These are phyloP conservation scores for Drosophila kohkoa DNA, from an alignment of 1,140 invertebrate genomes.

Conservation along the genomic window DNA sequence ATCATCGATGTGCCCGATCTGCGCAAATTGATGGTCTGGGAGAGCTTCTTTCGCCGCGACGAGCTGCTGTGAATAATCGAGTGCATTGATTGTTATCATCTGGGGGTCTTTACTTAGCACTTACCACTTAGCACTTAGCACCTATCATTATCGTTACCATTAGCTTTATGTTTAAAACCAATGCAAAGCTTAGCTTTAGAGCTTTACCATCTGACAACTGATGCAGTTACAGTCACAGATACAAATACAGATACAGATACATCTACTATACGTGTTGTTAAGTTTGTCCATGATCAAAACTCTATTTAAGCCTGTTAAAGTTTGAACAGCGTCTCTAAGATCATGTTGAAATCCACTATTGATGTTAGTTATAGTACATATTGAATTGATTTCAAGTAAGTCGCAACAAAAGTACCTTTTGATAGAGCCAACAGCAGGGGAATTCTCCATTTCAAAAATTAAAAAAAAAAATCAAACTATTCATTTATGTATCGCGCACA, in stretches of 20 bases:
- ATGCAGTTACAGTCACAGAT: conserved; percentile 17
- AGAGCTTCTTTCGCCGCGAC: conserved; percentile 77
- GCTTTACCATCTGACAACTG: conserved; percentile 10
- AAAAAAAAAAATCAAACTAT: neutral
- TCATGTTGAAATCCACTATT: conserved; percentile 21
- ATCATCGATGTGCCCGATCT: conserved; percentile 84
- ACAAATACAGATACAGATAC: conserved; percentile 26
- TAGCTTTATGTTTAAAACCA: conserved; percentile 71
- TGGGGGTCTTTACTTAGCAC: conserved; percentile 14
- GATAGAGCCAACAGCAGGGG: conserved; percentile 8
- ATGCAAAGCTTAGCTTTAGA: conserved; percentile 71
- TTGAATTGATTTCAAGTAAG: conserved; percentile 54
- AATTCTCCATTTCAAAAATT: conserved; percentile 6
- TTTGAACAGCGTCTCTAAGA: conserved; percentile 44
- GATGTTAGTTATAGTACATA: conserved; percentile 29
- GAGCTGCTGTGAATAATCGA: conserved; percentile 62
- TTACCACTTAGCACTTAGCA: neutral
- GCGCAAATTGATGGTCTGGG: conserved; percentile 85
- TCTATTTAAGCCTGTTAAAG: conserved; percentile 65
- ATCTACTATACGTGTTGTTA: conserved; percentile 55
- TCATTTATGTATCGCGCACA: conserved; percentile 44
- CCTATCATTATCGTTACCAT: neutral
- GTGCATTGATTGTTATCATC: neutral
- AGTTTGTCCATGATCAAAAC: conserved; percentile 56
- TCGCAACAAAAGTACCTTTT: conserved; percentile 79